A percentile compares a stretch with the other conserved stretches of the same genome.
These are phyloP conservation scores for Sceliomorpha sp. DNA, from an alignment of 2,888 invertebrate genomes.

Conservation along the genomic window DNA sequence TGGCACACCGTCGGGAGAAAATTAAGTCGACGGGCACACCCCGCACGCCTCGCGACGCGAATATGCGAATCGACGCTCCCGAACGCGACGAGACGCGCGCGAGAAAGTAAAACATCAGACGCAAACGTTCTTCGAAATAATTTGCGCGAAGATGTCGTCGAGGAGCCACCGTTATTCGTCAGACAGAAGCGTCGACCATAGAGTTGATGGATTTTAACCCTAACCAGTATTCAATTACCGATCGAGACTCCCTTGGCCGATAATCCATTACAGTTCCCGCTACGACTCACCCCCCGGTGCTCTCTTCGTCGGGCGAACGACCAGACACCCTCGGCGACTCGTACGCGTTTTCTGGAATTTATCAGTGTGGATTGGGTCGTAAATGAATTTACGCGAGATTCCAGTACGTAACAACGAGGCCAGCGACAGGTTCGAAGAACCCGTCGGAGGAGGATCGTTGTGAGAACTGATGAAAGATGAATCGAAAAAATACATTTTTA, in stretches of 20 bases:
- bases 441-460: conserved; percentile 6
- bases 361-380: conserved; percentile 68
- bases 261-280: conserved; percentile 77
- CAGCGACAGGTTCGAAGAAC: too few species aligned
- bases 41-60: too few species aligned
- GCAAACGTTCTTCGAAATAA: too few species aligned
- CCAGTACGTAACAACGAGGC: conserved; percentile 7
- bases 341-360: conserved; percentile 72
- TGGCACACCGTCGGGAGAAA: too few species aligned
- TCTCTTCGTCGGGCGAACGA: conserved; percentile 36
- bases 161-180: conserved; percentile 21
- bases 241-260: conserved; percentile 60
- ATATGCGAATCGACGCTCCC: too few species aligned
- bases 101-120: too few species aligned
- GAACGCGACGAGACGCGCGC: too few species aligned
- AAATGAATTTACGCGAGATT: conserved; percentile 50
- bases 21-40: too few species aligned
- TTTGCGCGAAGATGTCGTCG: conserved; percentile 4
- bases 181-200: conserved; percentile 47
- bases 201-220: conserved; percentile 75
- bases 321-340: conserved; percentile 65
- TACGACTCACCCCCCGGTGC: conserved; percentile 58
- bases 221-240: conserved; percentile 70
- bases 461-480: too few species aligned
- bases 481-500: too few species aligned